A percentile compares a stretch with the other conserved stretches of the same genome.
These are phyloP conservation scores for Hylaea fasciaria DNA, from an alignment of 2,888 invertebrate species.

Conservation along the genomic window DNA sequence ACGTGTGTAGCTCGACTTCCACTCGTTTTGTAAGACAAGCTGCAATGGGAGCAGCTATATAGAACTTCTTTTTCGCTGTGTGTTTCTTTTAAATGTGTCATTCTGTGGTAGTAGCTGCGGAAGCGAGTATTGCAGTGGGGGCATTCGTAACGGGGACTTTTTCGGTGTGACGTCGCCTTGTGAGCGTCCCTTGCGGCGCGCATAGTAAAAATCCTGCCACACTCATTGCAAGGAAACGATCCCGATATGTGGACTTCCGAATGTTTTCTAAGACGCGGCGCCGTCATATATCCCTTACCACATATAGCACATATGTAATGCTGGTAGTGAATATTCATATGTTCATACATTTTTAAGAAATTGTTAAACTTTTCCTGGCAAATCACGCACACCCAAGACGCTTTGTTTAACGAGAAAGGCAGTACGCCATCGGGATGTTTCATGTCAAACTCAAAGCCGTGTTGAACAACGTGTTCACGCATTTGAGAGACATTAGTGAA, in stretches of 20 bases:
- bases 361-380: conserved; percentile 72
- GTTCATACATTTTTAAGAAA: conserved; percentile 75
- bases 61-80: conserved; percentile 70
- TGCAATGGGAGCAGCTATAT: conserved; percentile 71
- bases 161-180: conserved; percentile 68
- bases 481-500: conserved; percentile 59
- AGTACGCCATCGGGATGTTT: conserved; percentile 73
- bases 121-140: conserved; percentile 74
- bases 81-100: conserved; percentile 71
- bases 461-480: conserved; percentile 65
- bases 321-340: conserved; percentile 78
- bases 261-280: conserved; percentile 72
- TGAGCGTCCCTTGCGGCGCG: conserved; percentile 73
- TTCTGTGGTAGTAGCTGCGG: conserved; percentile 70
- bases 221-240: conserved; percentile 72
- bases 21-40: conserved; percentile 71
- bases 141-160: conserved; percentile 73
- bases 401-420: conserved; percentile 70
- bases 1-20: conserved; percentile 71
- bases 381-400: conserved; percentile 72
- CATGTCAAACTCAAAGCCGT: conserved; percentile 63
- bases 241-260: conserved; percentile 74
- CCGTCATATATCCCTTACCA: conserved; percentile 79
- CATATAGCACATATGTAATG: conserved; percentile 77
- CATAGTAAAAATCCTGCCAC: conserved; percentile 68